phyloP scores from a whole-genome alignment of 2,113 vertebrate species.

The Podarcis muralis region DNA sequence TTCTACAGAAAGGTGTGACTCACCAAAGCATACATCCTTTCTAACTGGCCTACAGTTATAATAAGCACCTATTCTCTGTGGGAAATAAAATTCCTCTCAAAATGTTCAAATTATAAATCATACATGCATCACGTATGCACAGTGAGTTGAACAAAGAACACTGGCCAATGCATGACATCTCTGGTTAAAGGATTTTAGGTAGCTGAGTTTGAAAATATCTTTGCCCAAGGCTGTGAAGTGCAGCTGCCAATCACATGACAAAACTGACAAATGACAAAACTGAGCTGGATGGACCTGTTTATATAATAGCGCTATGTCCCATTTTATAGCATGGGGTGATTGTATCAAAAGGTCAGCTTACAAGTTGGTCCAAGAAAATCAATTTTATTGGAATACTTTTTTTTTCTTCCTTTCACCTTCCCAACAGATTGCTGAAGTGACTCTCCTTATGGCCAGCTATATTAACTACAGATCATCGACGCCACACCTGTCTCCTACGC shows the following conservation, averaged over 20 bases:
- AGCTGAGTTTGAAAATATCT: not conserved
- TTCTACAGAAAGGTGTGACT: constrained; percentile 15
- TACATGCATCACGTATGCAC: not conserved
- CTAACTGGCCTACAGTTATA: constrained; percentile 39
- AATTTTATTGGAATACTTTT: not conserved
- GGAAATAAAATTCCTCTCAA: not conserved
- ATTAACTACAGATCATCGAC: constrained; percentile 81
- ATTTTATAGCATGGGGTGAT: not conserved
- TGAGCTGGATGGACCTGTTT: not conserved
- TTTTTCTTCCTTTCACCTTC: not conserved
- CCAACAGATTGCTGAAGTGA: constrained; percentile 86
- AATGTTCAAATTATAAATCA: not conserved
- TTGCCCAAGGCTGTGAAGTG: not conserved
- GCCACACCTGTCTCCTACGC: constrained; percentile 53
- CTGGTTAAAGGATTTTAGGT: not conserved
- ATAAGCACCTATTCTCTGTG: constrained; percentile 27
- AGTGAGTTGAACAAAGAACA: too few species aligned
- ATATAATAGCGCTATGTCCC: not conserved
- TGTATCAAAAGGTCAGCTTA: not conserved
- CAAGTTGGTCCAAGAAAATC: not conserved
- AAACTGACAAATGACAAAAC: not conserved
- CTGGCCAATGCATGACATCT: not conserved
- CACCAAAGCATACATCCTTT: constrained; percentile 20
- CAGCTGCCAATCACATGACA: not conserved
- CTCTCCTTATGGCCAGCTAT: constrained; percentile 89